phyloP scores from a whole-genome alignment of 2,888 invertebrate species.

The Ypsolopha scabrella region DNA sequence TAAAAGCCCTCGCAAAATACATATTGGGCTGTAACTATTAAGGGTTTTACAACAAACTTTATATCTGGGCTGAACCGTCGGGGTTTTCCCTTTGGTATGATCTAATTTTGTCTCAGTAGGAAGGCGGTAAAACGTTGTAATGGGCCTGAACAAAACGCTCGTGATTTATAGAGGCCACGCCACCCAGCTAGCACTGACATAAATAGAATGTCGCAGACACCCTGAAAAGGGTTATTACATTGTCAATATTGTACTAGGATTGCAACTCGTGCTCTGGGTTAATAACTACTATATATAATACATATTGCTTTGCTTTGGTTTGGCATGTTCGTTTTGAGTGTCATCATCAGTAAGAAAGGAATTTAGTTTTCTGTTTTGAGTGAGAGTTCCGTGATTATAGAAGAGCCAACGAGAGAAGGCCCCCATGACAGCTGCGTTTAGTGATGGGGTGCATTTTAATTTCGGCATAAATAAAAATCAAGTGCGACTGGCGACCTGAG shows the following conservation, averaged over 20 bases:
- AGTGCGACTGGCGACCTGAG: no score
- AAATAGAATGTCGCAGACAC: conserved; percentile 55
- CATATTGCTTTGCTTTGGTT: no score
- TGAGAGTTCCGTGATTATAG: no score
- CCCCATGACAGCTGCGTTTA: no score
- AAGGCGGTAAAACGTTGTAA: conserved; percentile 61
- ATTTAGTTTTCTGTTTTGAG: no score
- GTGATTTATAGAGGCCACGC: conserved; percentile 54
- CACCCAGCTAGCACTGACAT: conserved; percentile 48
- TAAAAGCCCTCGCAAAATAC: conserved; percentile 5
- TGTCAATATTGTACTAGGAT: background rate
- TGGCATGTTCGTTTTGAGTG: no score
- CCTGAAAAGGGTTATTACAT: conserved; percentile 41
- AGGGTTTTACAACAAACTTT: conserved; percentile 52
- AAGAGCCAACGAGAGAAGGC: no score
- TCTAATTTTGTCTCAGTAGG: conserved; percentile 61
- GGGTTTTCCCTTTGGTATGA: conserved; percentile 40
- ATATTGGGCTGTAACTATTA: conserved; percentile 40
- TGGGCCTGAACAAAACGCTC: conserved; percentile 57
- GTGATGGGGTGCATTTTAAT: no score
- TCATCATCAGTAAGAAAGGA: no score
- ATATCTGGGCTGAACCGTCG: conserved; percentile 33
- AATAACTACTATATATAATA: no score
- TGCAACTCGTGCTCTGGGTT: no score
- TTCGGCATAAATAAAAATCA: no score